phyloP scores from a whole-genome alignment of 2,113 vertebrate species.

The Pomatostomus ruficeps region DNA sequence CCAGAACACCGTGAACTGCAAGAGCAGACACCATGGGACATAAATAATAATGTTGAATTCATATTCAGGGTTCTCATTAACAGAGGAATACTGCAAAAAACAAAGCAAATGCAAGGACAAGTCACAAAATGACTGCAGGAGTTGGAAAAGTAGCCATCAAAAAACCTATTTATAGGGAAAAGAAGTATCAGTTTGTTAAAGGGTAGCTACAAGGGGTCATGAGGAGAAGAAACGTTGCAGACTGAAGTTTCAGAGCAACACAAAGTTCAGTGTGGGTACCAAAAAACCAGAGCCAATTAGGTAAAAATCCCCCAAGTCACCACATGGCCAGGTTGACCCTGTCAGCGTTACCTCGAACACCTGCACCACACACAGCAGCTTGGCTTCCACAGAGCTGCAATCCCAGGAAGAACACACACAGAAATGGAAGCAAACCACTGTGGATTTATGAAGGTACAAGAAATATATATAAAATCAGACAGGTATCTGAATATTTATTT shows the following conservation, averaged over 20 bases:
- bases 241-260: not conserved
- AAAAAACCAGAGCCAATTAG: not conserved
- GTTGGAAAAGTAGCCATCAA: not conserved
- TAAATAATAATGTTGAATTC: accelerated
- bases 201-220: not conserved
- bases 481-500: not conserved
- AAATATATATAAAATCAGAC: not conserved
- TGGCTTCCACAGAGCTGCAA: not conserved
- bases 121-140: not conserved
- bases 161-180: not conserved
- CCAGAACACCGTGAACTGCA: not conserved
- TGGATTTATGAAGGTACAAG: not conserved
- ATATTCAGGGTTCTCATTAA: not conserved
- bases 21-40: not conserved
- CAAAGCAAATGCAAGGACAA: not conserved
- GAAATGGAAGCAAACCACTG: not conserved
- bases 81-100: not conserved
- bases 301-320: not conserved
- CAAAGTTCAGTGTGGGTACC: not conserved
- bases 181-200: not conserved
- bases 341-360: not conserved
- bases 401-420: not conserved
- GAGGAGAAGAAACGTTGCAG: not conserved
- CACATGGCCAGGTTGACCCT: not conserved
- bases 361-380: not conserved